Base-by-base conservation (phyloP, 1,140 invertebrate species). In the Hirudo medicinalis region DNA sequence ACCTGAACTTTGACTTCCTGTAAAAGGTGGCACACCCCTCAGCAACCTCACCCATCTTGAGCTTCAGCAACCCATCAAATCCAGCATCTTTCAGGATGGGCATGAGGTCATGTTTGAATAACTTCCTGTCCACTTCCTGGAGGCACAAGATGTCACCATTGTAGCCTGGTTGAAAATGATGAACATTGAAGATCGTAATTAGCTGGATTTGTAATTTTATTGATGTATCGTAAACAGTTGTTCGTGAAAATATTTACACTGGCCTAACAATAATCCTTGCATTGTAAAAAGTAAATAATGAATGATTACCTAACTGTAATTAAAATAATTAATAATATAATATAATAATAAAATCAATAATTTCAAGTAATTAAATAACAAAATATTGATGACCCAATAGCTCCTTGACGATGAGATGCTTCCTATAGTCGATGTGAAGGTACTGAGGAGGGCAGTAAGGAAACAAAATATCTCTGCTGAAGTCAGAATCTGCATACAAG, bases 101-200 rank as follows among this genome's bases (percentile, higher is more conserved):
- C 53, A 81, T 75, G n/a, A 94, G 83, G 78, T 90, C 88, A 75
- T 86, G 78, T 22, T 88, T 79, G 79, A 88, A 94, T 32, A 93
- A 82, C 82, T 89, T 91, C 17, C 76, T 78, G 80, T 95, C 92
- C 0, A 94, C 90, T 86, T 97, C 93, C 87, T 97, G 93, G 19
- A 97, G 82, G 77, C 92, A 95, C 54, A 94, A 85, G 63, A 96
- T 83, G 82, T 97, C 92, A 43, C 87, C 86, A 83, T 94, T 90
- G 76, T 93, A 96, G 22, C 91, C 91, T 70, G 81, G 77, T 75
- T 57, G 73, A 73, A 72, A 49, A 49, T 49, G 43, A 49, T 49
- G 4, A 40, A 6, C 40, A 40, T 49, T 5, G 43, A 15, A 5
- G 11, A 49, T 49, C 15, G 32, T 3, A 36, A 8, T 49, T 49